Evolutionary conservation across 64 coral and sea anemone genomes (phyloP).

Genomic region (Trachythela sp.): DNA sequence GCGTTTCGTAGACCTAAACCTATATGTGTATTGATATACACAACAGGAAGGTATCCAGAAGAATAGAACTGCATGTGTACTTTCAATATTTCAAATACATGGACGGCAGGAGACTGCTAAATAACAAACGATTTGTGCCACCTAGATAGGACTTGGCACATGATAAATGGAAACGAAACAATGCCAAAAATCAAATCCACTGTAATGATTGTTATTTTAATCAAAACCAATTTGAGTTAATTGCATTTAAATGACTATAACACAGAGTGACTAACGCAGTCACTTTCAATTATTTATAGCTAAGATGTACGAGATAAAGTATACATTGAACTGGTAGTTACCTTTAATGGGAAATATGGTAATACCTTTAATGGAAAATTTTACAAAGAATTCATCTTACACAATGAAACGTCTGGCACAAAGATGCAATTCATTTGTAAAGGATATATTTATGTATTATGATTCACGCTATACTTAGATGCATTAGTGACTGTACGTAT

Average conservation of each 20-base stretch:
- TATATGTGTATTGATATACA: too few relatives aligned
- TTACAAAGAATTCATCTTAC: background rate
- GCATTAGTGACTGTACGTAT: too few relatives aligned
- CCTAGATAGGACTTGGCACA: background rate
- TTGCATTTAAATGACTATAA: background rate
- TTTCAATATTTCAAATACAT: background rate
- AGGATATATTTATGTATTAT: too few relatives aligned
- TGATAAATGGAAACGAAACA: background rate
- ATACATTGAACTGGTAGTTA: background rate
- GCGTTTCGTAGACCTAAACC: too few relatives aligned
- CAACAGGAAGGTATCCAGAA: background rate
- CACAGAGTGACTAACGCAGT: background rate
- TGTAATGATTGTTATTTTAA: background rate
- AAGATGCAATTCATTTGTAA: too few relatives aligned
- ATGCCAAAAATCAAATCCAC: background rate
- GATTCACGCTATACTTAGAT: too few relatives aligned
- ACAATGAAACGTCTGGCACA: too few relatives aligned
- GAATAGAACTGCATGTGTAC: background rate
- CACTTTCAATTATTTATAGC: background rate
- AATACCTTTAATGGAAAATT: too few relatives aligned
- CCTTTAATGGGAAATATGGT: too few relatives aligned
- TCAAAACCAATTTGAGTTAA: background rate
- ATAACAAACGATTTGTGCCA: background rate
- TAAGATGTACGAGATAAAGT: background rate
- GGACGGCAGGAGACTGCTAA: background rate